A percentile compares a stretch with the other conserved stretches of the same genome.
phyloP scores from a whole-genome alignment of 2,797 vertebrate genomes.

The Brotogeris chrysoptera region DNA sequence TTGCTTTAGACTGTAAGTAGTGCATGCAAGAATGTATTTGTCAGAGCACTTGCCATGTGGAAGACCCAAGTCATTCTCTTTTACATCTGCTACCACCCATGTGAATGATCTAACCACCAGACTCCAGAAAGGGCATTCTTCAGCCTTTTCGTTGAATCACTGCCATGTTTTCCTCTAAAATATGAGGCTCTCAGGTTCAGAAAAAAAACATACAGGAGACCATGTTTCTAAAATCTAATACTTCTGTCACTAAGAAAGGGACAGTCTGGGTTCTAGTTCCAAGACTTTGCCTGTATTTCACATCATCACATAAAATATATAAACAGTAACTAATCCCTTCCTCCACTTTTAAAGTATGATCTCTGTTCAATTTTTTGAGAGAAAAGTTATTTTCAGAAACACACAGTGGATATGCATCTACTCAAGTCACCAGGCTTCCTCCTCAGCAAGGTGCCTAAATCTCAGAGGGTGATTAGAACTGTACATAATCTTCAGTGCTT shows the following conservation, averaged over 20 bases:
- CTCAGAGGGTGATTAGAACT: background rate
- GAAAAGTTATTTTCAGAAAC: background rate
- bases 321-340: background rate
- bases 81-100: background rate
- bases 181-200: background rate
- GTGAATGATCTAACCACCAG: background rate
- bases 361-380: background rate
- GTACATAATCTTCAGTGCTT: background rate
- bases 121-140: background rate
- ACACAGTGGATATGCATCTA: background rate
- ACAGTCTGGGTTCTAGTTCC: background rate
- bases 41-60: background rate
- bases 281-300: background rate
- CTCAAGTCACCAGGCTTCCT: background rate
- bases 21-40: background rate
- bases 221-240: background rate
- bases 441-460: background rate
- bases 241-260: background rate
- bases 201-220: background rate
- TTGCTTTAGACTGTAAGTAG: background rate
- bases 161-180: background rate
- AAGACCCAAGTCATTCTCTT: background rate
- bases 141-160: background rate
- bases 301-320: background rate
- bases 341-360: background rate